Evolutionary conservation across 2,113 vertebrate genomes (phyloP).

Genomic region (Cephalopterus ornatus): DNA sequence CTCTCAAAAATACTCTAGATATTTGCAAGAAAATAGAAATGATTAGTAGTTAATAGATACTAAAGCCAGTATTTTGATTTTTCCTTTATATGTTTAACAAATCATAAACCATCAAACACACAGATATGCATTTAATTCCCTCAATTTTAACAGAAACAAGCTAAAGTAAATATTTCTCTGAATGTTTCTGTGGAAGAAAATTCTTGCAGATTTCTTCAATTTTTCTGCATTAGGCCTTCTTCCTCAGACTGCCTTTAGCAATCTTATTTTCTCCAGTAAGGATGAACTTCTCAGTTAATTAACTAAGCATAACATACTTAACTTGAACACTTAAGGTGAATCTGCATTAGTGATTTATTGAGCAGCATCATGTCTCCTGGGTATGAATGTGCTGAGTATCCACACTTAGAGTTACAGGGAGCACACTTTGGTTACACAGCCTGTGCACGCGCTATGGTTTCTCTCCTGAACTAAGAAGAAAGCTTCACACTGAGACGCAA

Average conservation of each 20-base stretch:
- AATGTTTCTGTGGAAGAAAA: neutral
- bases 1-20: neutral
- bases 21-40: neutral
- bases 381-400: neutral
- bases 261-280: neutral
- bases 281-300: neutral
- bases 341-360: fast-evolving
- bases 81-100: neutral
- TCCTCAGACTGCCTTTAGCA: neutral
- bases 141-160: neutral
- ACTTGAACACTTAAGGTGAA: neutral
- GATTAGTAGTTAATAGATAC: neutral
- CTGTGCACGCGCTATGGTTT: neutral
- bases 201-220: neutral
- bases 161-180: neutral
- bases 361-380: neutral
- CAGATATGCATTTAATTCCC: neutral
- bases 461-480: neutral
- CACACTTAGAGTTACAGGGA: neutral
- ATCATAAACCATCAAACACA: neutral
- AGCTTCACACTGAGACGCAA: neutral
- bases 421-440: neutral
- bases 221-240: neutral
- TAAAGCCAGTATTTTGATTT: neutral
- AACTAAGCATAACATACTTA: neutral